Percentiles rank a stretch among this genome's conserved stretches.
Evolutionary conservation across 2,888 invertebrate species (phyloP).

Genomic region (Coelinius sp.): DNA sequence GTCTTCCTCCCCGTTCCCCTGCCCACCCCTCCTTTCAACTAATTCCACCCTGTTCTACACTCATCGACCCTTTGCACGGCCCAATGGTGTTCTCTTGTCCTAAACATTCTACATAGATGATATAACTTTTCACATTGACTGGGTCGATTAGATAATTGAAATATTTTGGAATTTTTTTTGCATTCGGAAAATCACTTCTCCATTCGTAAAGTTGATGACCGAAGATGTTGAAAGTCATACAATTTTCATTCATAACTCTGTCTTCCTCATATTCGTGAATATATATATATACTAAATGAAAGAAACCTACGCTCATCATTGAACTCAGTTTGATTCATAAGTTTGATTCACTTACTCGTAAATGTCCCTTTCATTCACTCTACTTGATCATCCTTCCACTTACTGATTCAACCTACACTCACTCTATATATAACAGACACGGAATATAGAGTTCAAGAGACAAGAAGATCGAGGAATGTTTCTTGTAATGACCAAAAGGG

Average conservation of each 20-base stretch:
- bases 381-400: background rate
- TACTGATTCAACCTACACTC: background rate
- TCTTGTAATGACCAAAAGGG: conserved; percentile 21
- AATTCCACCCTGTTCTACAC: conserved; percentile 42
- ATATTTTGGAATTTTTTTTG: background rate
- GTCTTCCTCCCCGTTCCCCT: conserved; percentile 5
- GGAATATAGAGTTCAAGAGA: background rate
- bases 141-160: background rate
- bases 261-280: no score
- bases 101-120: background rate
- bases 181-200: background rate
- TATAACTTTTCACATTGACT: background rate
- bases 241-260: no score
- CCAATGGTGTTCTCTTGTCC: conserved; percentile 21
- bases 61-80: conserved; percentile 18
- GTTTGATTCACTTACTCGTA: background rate
- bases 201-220: background rate
- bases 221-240: no score
- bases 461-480: conserved; percentile 13
- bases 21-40: conserved; percentile 29
- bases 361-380: background rate
- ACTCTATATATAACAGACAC: background rate
- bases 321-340: no score
- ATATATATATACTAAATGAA: no score
- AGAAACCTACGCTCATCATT: no score